A percentile compares a stretch with the other conserved stretches of the same genome.
Conservation (phyloP, 2,888 invertebrate genomes). For the Drosophila multiciliata region DNA sequence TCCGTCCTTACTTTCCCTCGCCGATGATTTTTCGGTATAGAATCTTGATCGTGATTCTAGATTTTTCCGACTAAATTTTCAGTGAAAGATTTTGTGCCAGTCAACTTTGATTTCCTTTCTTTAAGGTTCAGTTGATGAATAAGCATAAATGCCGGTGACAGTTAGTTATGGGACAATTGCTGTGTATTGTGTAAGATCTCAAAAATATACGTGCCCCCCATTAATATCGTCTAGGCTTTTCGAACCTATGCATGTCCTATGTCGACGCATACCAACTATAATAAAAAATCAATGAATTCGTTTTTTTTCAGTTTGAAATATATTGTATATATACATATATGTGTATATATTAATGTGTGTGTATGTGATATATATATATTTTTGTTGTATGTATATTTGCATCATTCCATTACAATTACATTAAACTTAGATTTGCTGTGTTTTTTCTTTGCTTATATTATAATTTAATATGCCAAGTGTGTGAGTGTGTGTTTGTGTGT, state of each 20-base stretch:
- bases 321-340: slow-evolving; percentile 30
- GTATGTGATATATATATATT: slow-evolving; percentile 29
- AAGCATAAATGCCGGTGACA: too few species aligned
- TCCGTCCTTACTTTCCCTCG: too few species aligned
- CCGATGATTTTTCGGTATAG: too few species aligned
- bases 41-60: too few species aligned
- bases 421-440: slow-evolving; percentile 44
- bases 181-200: too few species aligned
- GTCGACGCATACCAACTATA: background rate
- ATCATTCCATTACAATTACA: slow-evolving; percentile 59
- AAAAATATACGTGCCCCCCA: too few species aligned
- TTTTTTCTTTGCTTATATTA: slow-evolving; percentile 62
- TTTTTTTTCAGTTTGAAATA: slow-evolving; percentile 44
- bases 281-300: slow-evolving; percentile 6
- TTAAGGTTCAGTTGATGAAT: too few species aligned
- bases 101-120: too few species aligned
- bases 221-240: background rate
- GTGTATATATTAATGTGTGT: slow-evolving; percentile 1
- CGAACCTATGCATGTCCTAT: background rate
- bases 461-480: slow-evolving; percentile 72
- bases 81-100: too few species aligned
- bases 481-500: slow-evolving; percentile 40
- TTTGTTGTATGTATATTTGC: slow-evolving; percentile 58
- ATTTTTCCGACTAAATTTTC: too few species aligned
- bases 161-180: too few species aligned